Conservation (phyloP, 2,797 vertebrate genomes). For the Mormyrops attenuatus region DNA sequence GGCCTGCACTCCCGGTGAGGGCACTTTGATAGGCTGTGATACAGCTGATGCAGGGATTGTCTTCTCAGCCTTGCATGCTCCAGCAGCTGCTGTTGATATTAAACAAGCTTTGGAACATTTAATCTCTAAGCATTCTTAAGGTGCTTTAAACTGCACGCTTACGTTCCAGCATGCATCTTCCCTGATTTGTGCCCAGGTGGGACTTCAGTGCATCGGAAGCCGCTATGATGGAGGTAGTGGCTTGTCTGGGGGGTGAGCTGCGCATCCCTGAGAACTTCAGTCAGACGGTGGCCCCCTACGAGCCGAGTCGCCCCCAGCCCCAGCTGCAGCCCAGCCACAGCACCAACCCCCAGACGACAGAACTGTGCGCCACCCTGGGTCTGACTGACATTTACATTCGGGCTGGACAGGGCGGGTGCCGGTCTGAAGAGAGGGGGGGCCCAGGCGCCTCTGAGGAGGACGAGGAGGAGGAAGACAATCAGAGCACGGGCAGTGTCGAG, state of each 20-base stretch:
- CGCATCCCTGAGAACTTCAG: conserved; percentile 82
- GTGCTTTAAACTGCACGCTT: neutral
- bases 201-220: conserved; percentile 82
- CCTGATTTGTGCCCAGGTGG: conserved; percentile 66
- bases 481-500: conserved; percentile 67
- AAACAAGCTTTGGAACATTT: neutral
- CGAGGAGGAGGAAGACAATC: conserved; percentile 61
- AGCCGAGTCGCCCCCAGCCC: conserved; percentile 69
- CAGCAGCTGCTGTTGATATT: neutral
- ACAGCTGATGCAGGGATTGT: neutral
- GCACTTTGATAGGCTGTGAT: neutral
- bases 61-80: neutral
- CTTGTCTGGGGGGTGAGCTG: conserved; percentile 75
- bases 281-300: conserved; percentile 65
- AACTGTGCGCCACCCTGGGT: conserved; percentile 82
- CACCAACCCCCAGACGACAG: conserved; percentile 88
- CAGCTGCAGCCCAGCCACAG: conserved; percentile 59
- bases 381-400: conserved; percentile 79
- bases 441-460: conserved; percentile 45
- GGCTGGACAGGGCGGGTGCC: conserved; percentile 56
- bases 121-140: neutral
- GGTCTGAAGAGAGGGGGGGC: conserved; percentile 42
- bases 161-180: neutral
- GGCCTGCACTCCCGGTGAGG: conserved; percentile 77
- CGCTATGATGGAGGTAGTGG: conserved; percentile 74